phyloP scores from a whole-genome alignment of 1,140 invertebrate genomes.

The Panagrolaimus sp. region DNA sequence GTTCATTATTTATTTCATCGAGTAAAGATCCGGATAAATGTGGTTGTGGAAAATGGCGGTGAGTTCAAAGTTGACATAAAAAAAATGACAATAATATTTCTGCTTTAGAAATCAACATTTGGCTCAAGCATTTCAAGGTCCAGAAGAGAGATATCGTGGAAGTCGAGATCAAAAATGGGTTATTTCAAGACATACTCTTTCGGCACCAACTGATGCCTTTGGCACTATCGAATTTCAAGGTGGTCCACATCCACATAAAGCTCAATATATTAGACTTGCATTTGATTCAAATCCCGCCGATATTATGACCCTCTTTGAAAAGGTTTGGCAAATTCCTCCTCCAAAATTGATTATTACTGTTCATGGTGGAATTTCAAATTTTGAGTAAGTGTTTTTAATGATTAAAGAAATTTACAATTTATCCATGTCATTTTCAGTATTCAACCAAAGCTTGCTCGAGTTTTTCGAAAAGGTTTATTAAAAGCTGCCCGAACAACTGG shows the following conservation, averaged over 20 bases:
- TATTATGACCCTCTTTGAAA: slow-evolving; percentile 80
- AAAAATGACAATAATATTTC: no score
- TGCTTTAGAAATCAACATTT: not conserved
- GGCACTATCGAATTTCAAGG: slow-evolving; percentile 93
- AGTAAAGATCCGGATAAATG: slow-evolving; percentile 33
- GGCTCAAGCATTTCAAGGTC: not conserved
- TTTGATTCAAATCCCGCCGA: slow-evolving; percentile 88
- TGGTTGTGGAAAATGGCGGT: slow-evolving; percentile 20
- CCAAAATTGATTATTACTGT: slow-evolving; percentile 93
- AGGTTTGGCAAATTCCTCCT: slow-evolving; percentile 86
- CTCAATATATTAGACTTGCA: slow-evolving; percentile 83
- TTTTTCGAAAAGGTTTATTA: slow-evolving; percentile 85
- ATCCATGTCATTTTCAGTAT: slow-evolving; percentile 63
- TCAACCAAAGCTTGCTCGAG: slow-evolving; percentile 85
- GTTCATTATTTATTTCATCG: slow-evolving; percentile 27
- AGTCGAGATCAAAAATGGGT: slow-evolving; percentile 31
- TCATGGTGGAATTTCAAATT: slow-evolving; percentile 92
- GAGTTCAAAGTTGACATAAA: no score
- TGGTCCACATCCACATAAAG: slow-evolving; percentile 87
- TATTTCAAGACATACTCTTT: slow-evolving; percentile 43
- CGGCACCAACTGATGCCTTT: slow-evolving; percentile 77
- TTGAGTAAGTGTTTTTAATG: slow-evolving; percentile 65
- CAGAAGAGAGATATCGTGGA: not conserved
- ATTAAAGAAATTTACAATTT: not conserved
- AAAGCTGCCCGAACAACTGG: slow-evolving; percentile 94